Conservation (phyloP, 2,888 invertebrate species). For the Apotomis capreana region DNA sequence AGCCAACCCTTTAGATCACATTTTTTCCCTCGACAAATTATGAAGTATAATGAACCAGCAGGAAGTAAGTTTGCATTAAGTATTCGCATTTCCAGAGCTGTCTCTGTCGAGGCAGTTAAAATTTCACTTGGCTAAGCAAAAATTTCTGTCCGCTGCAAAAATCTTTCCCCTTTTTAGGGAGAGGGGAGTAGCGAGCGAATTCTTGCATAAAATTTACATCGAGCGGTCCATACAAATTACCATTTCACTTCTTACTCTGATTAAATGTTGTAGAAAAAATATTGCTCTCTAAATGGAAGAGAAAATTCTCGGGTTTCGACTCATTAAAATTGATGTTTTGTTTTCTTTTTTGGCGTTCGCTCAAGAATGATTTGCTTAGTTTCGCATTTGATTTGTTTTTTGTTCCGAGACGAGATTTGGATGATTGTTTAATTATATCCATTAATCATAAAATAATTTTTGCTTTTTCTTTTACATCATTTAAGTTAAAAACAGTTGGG, state of each 20-base stretch:
- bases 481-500: conserved; percentile 39
- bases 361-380: conserved; percentile 60
- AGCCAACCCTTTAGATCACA: conserved; percentile 67
- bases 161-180: conserved; percentile 78
- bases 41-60: conserved; percentile 81
- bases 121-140: conserved; percentile 83
- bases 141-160: conserved; percentile 82
- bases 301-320: conserved; percentile 81
- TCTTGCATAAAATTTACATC: conserved; percentile 84
- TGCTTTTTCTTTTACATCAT: conserved; percentile 19
- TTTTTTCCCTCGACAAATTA: conserved; percentile 74
- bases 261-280: conserved; percentile 84
- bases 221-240: conserved; percentile 83
- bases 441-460: conserved; percentile 40
- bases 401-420: conserved; percentile 47
- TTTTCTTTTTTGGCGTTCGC: conserved; percentile 60
- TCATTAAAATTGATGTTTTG: conserved; percentile 81
- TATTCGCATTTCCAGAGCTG: conserved; percentile 81
- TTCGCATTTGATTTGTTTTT: conserved; percentile 57
- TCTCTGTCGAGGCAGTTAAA: conserved; percentile 82
- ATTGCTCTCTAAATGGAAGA: conserved; percentile 80
- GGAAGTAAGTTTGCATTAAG: conserved; percentile 82
- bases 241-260: conserved; percentile 83
- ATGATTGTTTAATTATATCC: conserved; percentile 41
- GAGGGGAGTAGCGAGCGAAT: conserved; percentile 76